These are phyloP conservation scores for Lacanobia wlatinum DNA, from an alignment of 2,888 invertebrate genomes.

Conservation along the genomic window DNA sequence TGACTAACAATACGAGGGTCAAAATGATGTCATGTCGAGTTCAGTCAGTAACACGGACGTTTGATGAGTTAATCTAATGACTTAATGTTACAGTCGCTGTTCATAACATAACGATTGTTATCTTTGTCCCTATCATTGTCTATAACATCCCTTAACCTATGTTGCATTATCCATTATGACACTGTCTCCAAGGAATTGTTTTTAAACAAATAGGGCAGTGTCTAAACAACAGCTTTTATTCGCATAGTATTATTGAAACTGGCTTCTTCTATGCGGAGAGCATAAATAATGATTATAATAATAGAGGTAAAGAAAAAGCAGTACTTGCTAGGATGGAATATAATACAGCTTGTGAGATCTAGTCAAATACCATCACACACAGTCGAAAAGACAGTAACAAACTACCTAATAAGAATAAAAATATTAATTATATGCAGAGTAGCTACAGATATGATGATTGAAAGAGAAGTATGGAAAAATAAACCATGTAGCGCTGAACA, in stretches of 20 bases:
- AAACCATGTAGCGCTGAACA: neutral
- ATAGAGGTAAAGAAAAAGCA: no score
- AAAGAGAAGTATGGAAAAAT: neutral
- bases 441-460: neutral
- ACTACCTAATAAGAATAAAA: neutral
- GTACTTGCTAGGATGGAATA: neutral
- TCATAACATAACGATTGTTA: slow-evolving; percentile 17
- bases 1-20: neutral
- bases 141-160: neutral
- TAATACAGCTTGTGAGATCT: neutral
- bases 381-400: neutral
- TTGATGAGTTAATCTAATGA: slow-evolving; percentile 24
- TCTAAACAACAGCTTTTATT: neutral
- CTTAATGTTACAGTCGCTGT: neutral
- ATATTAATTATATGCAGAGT: neutral
- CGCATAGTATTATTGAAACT: neutral
- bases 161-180: neutral
- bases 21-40: slow-evolving; percentile 28
- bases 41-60: neutral
- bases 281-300: neutral
- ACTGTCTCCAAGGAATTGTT: neutral
- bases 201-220: neutral
- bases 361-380: neutral
- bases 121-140: neutral
- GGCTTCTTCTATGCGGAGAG: no score